These are phyloP conservation scores for Torymus auratus DNA, from an alignment of 2,888 invertebrate genomes.

Conservation along the genomic window DNA sequence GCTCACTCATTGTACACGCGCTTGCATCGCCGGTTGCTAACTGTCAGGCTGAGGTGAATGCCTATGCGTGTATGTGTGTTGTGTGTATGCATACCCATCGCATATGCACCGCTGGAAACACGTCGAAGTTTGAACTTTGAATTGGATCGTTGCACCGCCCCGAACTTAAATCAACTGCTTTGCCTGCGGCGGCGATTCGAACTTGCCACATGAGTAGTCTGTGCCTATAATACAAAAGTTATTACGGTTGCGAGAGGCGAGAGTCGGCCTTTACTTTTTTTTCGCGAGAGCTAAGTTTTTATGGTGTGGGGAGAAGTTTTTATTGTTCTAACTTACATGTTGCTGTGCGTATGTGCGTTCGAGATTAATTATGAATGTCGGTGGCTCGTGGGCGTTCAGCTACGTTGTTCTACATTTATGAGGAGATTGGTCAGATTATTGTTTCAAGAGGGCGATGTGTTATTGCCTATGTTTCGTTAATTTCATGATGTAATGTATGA, in stretches of 20 bases:
- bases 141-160: slow-evolving; percentile 18
- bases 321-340: too few relatives aligned
- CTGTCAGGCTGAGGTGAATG: slow-evolving; percentile 5
- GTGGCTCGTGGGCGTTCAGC: too few relatives aligned
- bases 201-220: background rate
- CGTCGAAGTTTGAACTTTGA: slow-evolving; percentile 36
- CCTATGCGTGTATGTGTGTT: background rate
- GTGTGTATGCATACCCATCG: background rate
- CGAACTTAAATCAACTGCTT: slow-evolving; percentile 36
- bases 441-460: too few relatives aligned
- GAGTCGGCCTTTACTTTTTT: background rate
- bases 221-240: slow-evolving; percentile 25
- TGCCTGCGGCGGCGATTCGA: slow-evolving; percentile 2
- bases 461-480: too few relatives aligned
- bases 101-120: slow-evolving; percentile 13
- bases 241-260: background rate
- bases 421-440: too few relatives aligned
- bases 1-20: background rate
- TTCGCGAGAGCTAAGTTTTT: too few relatives aligned
- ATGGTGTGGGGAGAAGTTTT: too few relatives aligned
- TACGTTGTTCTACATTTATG: too few relatives aligned
- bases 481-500: too few relatives aligned
- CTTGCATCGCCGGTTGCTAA: slow-evolving; percentile 18
- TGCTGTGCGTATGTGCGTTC: too few relatives aligned
- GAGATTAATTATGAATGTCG: too few relatives aligned